These are phyloP conservation scores for Drosophila pandora DNA, from an alignment of 1,140 invertebrate genomes.

Conservation along the genomic window DNA sequence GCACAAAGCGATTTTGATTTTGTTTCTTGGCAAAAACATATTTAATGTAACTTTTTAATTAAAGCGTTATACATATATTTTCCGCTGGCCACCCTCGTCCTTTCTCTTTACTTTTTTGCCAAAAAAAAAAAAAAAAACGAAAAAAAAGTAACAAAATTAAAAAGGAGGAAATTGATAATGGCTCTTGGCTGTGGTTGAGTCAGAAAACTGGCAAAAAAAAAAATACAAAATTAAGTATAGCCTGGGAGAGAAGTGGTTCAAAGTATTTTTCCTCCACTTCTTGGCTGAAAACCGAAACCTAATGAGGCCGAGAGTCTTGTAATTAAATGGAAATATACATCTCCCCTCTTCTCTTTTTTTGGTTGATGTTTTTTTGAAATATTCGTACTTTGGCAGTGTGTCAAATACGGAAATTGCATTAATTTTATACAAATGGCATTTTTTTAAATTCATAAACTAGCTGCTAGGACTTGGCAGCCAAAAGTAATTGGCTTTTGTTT, in stretches of 20 bases:
- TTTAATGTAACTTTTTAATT: constrained; percentile 80
- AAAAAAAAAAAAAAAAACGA: constrained; percentile 8
- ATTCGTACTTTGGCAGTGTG: background rate
- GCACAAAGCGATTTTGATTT: constrained; percentile 30
- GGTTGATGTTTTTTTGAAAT: background rate
- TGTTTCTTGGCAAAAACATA: constrained; percentile 39
- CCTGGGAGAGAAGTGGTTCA: constrained; percentile 51
- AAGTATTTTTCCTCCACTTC: constrained; percentile 11
- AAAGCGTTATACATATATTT: constrained; percentile 65
- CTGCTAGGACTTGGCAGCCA: background rate
- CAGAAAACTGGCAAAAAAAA: constrained; percentile 15
- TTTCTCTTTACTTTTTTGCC: background rate
- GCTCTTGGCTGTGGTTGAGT: constrained; percentile 45
- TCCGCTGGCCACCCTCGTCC: constrained; percentile 11
- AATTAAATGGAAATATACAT: constrained; percentile 26
- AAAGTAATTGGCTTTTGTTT: background rate
- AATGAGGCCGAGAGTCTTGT: constrained; percentile 40
- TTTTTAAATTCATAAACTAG: background rate
- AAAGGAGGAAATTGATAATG: constrained; percentile 65
- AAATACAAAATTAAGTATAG: constrained; percentile 34
- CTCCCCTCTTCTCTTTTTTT: too few species aligned
- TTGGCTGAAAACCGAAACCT: constrained; percentile 10
- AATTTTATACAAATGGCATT: background rate
- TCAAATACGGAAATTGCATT: background rate
- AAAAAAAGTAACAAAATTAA: background rate